Evolutionary conservation across 2,113 vertebrate genomes (phyloP), one percentile per base, ranked within the genome.

Genomic region (Sander vitreus): DNA sequence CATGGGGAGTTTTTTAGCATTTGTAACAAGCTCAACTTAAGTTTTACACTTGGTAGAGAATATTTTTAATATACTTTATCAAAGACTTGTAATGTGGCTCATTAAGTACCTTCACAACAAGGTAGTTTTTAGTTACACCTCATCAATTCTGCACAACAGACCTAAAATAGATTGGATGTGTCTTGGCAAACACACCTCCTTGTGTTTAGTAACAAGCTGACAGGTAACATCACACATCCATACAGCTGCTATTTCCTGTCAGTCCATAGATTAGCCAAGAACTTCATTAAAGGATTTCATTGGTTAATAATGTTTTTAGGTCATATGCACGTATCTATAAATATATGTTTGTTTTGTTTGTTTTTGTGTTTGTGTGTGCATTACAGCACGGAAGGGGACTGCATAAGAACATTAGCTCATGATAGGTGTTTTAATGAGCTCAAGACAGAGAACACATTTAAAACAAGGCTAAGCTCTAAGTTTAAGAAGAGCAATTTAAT

Each of bases 151-250:
- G 62, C 45, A 73, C 72, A 58, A 53, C 47, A 30, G 50, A 57
- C 67, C 76, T 75, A 64, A 81, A 87, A 92, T 79, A 86, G 76
- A 51, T 23, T 16, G 71, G 66, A 80, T 85, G 87, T 88, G 92
- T 71, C 62, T 67, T 54, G 45, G 84, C 84, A 87, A 78, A 85
- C 66, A 57, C 68, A 79, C 50, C 55, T 76, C 57, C n/a, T 27
- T 30, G 68, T 84, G 68, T 77, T 83, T 78, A 13, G 69, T 11
- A 85, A 74, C 14, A 80, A 72, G 69, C 45, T 84, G 33, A 73
- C 76, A 78, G 59, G 64, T 73, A 75, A 77, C 65, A 81, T 66
- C 85, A 78, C 13, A 1, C 73, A 62, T 64, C 71, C 51, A 66
- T 50, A 74, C 59, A 48, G 55, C 70, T 73, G 57, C 60, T 25